These are phyloP conservation scores for Halisarca cf. caerulea DNA, from an alignment of 37 sponge, comb jelly and placozoan genomes.

Conservation along the genomic window DNA sequence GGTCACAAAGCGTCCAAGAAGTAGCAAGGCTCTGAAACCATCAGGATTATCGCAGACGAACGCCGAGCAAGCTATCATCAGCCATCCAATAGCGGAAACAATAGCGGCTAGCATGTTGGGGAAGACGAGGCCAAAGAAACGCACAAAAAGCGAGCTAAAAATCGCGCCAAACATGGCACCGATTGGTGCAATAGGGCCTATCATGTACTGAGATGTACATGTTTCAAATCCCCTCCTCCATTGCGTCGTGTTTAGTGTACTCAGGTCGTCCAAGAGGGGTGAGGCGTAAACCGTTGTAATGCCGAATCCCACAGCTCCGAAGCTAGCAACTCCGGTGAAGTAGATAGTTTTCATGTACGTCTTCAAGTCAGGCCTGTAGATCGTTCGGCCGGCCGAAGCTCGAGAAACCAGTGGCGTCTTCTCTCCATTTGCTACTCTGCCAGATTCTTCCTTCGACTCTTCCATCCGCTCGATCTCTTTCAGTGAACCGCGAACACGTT, in stretches of 20 bases:
- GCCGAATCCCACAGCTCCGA: constrained; percentile 3
- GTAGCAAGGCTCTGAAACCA: background rate
- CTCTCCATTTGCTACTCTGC: too few species aligned
- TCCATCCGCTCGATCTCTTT: too few species aligned
- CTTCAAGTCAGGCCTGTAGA: too few species aligned
- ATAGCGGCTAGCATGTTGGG: background rate
- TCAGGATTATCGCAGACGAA: background rate
- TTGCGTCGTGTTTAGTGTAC: background rate
- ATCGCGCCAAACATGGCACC: constrained; percentile 6
- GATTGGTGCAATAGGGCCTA: constrained; percentile 9
- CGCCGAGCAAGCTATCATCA: background rate
- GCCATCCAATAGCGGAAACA: background rate
- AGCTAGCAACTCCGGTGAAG: background rate
- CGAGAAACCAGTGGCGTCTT: too few species aligned
- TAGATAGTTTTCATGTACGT: background rate
- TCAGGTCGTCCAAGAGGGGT: background rate
- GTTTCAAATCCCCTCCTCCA: background rate
- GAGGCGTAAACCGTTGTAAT: background rate
- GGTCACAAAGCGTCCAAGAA: constrained; percentile 6
- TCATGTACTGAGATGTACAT: background rate
- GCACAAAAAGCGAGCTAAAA: background rate
- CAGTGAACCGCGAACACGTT: too few species aligned
- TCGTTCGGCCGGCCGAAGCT: too few species aligned
- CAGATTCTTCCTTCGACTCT: too few species aligned
- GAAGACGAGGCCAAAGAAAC: background rate